Conservation (phyloP, 2,113 vertebrate genomes). For the Entosphenus tridentatus region DNA sequence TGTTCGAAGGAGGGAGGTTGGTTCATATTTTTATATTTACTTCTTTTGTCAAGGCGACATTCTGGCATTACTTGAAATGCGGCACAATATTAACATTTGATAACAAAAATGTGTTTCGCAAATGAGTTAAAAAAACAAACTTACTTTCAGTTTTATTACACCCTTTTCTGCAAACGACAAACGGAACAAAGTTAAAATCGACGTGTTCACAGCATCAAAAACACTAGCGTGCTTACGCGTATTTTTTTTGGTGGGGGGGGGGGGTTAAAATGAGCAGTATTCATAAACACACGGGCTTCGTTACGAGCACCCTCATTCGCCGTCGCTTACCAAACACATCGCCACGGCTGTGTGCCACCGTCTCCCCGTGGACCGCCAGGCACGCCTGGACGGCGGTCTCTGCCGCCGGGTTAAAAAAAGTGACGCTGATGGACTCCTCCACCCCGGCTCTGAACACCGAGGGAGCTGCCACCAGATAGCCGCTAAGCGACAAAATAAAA, state of each 20-base stretch:
- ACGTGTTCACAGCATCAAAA: neutral
- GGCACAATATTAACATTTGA: too few relatives aligned
- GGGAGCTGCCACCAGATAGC: constrained; percentile 53
- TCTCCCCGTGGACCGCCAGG: constrained; percentile 49
- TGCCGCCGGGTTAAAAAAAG: constrained; percentile 42
- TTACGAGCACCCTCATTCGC: neutral
- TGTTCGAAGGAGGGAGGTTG: too few relatives aligned
- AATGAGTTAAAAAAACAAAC: constrained; percentile 12
- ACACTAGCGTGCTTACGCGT: neutral
- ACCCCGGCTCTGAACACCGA: constrained; percentile 53
- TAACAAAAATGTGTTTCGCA: too few relatives aligned
- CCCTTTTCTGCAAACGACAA: constrained; percentile 47
- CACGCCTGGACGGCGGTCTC: constrained; percentile 54
- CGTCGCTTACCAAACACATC: constrained; percentile 35
- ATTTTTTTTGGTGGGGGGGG: neutral
- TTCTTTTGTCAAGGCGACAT: too few relatives aligned
- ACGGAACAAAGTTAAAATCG: constrained; percentile 7
- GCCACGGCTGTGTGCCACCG: constrained; percentile 32
- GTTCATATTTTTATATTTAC: too few relatives aligned
- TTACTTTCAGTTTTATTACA: constrained; percentile 61
- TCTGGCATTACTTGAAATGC: too few relatives aligned
- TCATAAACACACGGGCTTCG: neutral
- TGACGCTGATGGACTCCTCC: constrained; percentile 53
- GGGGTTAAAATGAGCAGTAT: neutral
- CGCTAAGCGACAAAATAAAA: constrained; percentile 22